Conservation (phyloP, 2,888 invertebrate genomes). For the Pomacea canaliculata region DNA sequence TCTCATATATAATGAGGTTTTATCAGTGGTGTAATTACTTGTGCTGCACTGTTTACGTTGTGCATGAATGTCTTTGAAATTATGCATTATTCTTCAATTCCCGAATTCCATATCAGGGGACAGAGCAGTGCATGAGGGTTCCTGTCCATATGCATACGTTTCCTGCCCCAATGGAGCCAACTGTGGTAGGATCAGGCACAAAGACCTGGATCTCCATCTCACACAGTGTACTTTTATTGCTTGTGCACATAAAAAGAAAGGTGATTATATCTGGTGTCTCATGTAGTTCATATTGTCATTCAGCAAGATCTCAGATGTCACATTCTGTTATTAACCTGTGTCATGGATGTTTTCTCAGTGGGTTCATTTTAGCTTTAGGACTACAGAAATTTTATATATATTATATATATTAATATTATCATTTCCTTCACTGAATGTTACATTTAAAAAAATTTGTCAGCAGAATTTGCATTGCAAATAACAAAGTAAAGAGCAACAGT, state of each 20-base stretch:
- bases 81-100: too few relatives aligned
- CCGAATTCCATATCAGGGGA: slow-evolving; percentile 35
- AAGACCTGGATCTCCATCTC: slow-evolving; percentile 51
- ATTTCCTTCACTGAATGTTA: too few relatives aligned
- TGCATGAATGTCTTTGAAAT: too few relatives aligned
- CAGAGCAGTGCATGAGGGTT: slow-evolving; percentile 51
- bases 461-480: too few relatives aligned
- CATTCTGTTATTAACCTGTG: too few relatives aligned
- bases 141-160: slow-evolving; percentile 47
- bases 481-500: too few relatives aligned
- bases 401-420: too few relatives aligned
- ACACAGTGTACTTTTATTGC: slow-evolving; percentile 43
- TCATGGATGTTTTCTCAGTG: too few relatives aligned
- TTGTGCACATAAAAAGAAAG: slow-evolving; percentile 47
- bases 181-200: slow-evolving; percentile 47
- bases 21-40: background rate
- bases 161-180: slow-evolving; percentile 48
- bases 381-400: too few relatives aligned
- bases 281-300: background rate
- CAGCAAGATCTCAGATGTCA: too few relatives aligned
- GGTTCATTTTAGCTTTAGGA: too few relatives aligned
- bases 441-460: too few relatives aligned
- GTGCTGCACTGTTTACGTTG: background rate
- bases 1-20: background rate
- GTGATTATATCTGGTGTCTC: slow-evolving; percentile 23